Base-by-base conservation (phyloP, 2,797 vertebrate species). In the Sciurus carolinensis region DNA sequence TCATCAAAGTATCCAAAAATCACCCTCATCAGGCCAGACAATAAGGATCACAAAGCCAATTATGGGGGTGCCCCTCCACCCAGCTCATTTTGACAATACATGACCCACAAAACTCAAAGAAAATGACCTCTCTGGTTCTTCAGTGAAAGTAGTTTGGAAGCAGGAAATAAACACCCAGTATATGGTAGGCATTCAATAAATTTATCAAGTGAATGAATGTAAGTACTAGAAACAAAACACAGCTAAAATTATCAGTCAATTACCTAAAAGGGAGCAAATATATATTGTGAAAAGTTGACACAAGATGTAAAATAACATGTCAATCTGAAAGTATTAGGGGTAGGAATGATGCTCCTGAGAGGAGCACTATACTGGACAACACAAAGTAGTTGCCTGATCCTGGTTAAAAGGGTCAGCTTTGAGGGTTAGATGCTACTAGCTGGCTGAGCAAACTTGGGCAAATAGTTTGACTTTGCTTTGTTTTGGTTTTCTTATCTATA, bases 401-500 rank as follows among this genome's bases (percentile, higher is more conserved):
- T 72, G 44, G 8, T 81, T 39, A 44, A 12, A 50, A 69, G 50
- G 7, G 6, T 59, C 44, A 7, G 33, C 57, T 54, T 28, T 13
- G 66, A 28, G 9, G 14, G 15, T 39, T 57, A 79, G 30, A 15
- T 75, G 44, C n/a, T 66, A 44, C 62, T 62, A 8, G 7, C 2
- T n/a, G 52, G 52, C 36, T 84, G 24, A 14, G n/a, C 47, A 42
- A 80, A 73, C 50, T 5, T 62, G 44, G 57, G 36, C 44, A 47
- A 84, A 50, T 44, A 75, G 22, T 44, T 91, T 75, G 79, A n/a
- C 62, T 36, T 72, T 30, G 50, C 67, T 90, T 89, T 71, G 85
- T 59, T 90, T 15, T 66, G 36, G 10, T 86, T 84, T 93, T 28
- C 76, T 95, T 71, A 80, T 54, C 76, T 80, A 75, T 22, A 87